A percentile compares a stretch with the other conserved stretches of the same genome.
These are phyloP conservation scores for Euclidia mi DNA, from an alignment of 2,888 invertebrate genomes.

Conservation along the genomic window DNA sequence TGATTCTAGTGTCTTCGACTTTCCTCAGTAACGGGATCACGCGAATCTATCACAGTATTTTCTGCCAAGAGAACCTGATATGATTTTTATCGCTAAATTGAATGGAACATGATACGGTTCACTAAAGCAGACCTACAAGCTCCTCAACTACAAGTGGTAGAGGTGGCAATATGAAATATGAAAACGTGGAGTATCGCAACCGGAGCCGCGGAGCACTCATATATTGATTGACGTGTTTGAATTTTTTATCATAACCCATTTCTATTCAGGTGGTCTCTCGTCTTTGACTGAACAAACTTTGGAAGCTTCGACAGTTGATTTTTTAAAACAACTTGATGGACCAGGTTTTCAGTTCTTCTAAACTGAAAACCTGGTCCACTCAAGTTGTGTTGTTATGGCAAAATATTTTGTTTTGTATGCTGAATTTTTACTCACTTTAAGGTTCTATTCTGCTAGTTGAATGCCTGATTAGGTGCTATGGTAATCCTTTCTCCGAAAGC, in stretches of 20 bases:
- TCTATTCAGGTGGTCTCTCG: constrained; percentile 36
- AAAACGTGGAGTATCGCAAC: constrained; percentile 58
- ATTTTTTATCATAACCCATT: constrained; percentile 65
- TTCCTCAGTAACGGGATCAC: no score
- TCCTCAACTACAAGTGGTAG: constrained; percentile 56
- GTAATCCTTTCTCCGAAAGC: no score
- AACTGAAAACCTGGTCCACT: no score
- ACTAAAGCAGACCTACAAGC: constrained; percentile 20
- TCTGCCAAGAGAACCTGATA: no score
- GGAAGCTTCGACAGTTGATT: constrained; percentile 19
- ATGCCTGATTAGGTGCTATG: no score
- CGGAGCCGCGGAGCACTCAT: constrained; percentile 52
- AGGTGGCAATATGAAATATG: constrained; percentile 80
- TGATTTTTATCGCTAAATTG: no score
- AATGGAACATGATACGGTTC: not conserved
- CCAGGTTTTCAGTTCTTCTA: constrained; percentile 6
- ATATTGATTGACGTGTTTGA: constrained; percentile 78
- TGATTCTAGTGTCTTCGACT: no score
- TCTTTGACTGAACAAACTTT: constrained; percentile 21
- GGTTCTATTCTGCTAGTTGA: no score
- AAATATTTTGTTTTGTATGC: no score
- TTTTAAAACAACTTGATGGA: constrained; percentile 1
- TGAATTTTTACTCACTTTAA: no score
- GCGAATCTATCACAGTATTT: no score
- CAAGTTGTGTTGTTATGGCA: no score